Base-by-base conservation (phyloP, 1,140 invertebrate genomes). In the Procambarus virginalis region DNA sequence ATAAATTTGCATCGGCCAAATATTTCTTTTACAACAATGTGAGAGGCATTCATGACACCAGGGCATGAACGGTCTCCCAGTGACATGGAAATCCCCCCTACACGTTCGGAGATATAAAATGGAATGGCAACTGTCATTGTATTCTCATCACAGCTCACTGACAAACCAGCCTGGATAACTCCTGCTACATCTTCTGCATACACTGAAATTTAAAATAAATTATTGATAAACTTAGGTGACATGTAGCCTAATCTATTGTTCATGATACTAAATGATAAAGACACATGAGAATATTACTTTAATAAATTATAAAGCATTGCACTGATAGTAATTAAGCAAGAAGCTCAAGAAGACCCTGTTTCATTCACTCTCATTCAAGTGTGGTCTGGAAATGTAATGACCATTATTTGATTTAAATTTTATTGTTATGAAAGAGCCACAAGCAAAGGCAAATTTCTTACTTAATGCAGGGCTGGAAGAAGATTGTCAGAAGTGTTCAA, bases 51-150 rank as follows among this genome's bases (percentile, higher is more conserved):
- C 49, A 68, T n/a, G 6, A 46, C 6, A 14, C 77, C 89, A 10
- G 46, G 20, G 60, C 89, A 90, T 9, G 83, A 64, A 9, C n/a
- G 58, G 73, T 90, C 89, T 3, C 34, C 17, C 8, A 90, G 79
- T 1, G 89, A 64, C 77, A 90, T 90, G 45, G 75, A 64, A 14
- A 85, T 70, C 6, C 76, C 77, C 4, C 83, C 88, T 0, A 84
- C 81, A 9, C 46, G 45, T 22, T 73, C 77, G 0, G 84, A 70
- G 45, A 70, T 60, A 6, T 34, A n/a, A 3, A 77, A 68, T 2
- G 89, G 78, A 14, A 90, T 64, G 22, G 89, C 58, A 20, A 90
- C 81, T 10, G 89, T 90, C 83, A 90, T 86, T 6, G 51, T 17
- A 10, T 20, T 68, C 10, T 76, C 49, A 34, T 81, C 76, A 51